These are phyloP conservation scores for Venusia cambrica DNA, from an alignment of 2,888 invertebrate genomes.

Conservation along the genomic window DNA sequence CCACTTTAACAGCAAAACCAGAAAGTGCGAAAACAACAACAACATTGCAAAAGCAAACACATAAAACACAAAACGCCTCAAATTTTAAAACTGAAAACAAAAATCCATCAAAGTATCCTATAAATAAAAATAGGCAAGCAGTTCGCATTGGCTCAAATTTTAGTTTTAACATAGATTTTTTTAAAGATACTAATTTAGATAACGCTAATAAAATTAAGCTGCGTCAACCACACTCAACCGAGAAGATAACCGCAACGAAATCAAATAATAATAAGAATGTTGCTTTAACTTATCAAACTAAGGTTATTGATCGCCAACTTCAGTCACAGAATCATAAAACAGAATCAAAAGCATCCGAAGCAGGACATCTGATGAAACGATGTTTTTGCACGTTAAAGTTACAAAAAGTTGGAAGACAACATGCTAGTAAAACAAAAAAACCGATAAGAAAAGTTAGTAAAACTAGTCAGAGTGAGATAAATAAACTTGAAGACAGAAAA, in stretches of 20 bases:
- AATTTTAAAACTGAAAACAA: constrained; percentile 1
- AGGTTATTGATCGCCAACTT: constrained; percentile 14
- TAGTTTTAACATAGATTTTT: constrained; percentile 40
- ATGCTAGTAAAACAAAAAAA: constrained; percentile 12
- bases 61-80: constrained; percentile 11
- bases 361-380: constrained; percentile 28
- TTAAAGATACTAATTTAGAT: constrained; percentile 24
- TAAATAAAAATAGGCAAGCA: constrained; percentile 11
- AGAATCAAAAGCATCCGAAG: constrained; percentile 23
- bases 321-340: constrained; percentile 17
- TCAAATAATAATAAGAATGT: constrained; percentile 2
- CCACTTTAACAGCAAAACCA: constrained; percentile 5
- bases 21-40: constrained; percentile 3
- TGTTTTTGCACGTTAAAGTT: constrained; percentile 44
- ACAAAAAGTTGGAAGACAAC: constrained; percentile 24
- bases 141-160: constrained; percentile 36
- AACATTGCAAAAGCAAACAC: not conserved
- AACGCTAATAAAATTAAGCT: not conserved
- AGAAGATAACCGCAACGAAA: not conserved
- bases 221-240: not conserved
- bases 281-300: constrained; percentile 2
- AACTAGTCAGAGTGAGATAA: constrained; percentile 5
- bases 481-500: constrained; percentile 7
- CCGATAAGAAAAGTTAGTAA: constrained; percentile 5
- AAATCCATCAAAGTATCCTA: constrained; percentile 2